phyloP scores from a whole-genome alignment of 2,113 vertebrate species.

The Syngnathus floridae region DNA sequence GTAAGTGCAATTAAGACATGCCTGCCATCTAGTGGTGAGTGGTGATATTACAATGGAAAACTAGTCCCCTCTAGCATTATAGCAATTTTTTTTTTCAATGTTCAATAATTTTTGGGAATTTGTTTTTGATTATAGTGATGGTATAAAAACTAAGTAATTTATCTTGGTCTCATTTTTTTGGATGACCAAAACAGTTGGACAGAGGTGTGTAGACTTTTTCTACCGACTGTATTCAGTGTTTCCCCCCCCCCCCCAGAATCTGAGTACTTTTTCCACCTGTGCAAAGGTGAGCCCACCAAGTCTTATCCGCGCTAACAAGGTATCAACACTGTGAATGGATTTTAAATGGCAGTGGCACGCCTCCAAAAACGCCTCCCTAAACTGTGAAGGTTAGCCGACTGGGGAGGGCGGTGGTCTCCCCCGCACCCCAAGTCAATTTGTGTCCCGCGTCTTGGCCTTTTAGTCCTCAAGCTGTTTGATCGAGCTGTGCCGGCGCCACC shows the following conservation, averaged over 20 bases:
- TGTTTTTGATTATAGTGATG: no score
- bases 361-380: conserved; percentile 49
- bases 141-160: no score
- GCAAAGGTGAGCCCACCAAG: conserved; percentile 43
- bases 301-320: conserved; percentile 40
- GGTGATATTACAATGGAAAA: no score
- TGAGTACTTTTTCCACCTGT: not conserved
- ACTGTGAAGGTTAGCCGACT: conserved; percentile 55
- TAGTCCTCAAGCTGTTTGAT: conserved; percentile 59
- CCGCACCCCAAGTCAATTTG: conserved; percentile 47
- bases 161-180: no score
- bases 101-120: no score
- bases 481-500: conserved; percentile 24
- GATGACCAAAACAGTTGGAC: no score
- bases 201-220: no score
- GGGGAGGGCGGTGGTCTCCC: conserved; percentile 24
- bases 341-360: conserved; percentile 52
- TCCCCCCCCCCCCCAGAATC: not conserved
- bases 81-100: no score
- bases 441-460: conserved; percentile 54
- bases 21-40: no score
- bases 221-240: no score
- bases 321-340: conserved; percentile 31
- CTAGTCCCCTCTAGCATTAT: no score
- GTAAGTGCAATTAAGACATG: no score